phyloP scores from a whole-genome alignment of 2,113 vertebrate genomes.

The Hoplias malabaricus region DNA sequence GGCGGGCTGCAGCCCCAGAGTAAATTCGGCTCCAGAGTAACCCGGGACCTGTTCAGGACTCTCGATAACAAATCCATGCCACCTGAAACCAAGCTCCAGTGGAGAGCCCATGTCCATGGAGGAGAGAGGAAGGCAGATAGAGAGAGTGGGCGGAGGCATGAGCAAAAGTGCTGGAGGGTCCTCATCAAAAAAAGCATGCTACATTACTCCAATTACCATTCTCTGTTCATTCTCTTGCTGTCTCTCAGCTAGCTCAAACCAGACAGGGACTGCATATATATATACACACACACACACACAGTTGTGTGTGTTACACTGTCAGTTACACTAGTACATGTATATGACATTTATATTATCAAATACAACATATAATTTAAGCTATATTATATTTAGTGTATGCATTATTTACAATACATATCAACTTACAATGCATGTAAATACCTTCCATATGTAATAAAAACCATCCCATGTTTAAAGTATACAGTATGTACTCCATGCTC shows the following conservation, averaged over 20 bases:
- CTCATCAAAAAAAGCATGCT: conserved; percentile 47
- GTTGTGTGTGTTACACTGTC: neutral
- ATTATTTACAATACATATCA: too few relatives aligned
- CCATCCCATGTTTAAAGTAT: too few relatives aligned
- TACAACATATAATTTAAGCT: too few relatives aligned
- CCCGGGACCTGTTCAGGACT: neutral
- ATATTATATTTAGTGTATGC: too few relatives aligned
- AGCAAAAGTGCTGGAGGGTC: neutral
- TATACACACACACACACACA: neutral
- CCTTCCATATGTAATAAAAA: too few relatives aligned
- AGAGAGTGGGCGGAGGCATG: neutral
- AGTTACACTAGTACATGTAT: too few relatives aligned
- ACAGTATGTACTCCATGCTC: too few relatives aligned
- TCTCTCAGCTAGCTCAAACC: neutral
- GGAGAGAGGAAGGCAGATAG: neutral
- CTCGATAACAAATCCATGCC: conserved; percentile 17
- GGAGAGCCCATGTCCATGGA: neutral
- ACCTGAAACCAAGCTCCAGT: conserved; percentile 11
- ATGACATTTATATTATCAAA: too few relatives aligned
- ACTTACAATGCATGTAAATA: too few relatives aligned
- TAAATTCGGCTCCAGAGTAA: neutral
- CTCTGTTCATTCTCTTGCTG: neutral
- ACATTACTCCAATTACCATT: conserved; percentile 35
- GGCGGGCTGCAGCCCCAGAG: neutral
- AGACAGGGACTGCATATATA: neutral